Conservation (phyloP, 1,140 invertebrate genomes). For the Aphis craccivora region DNA sequence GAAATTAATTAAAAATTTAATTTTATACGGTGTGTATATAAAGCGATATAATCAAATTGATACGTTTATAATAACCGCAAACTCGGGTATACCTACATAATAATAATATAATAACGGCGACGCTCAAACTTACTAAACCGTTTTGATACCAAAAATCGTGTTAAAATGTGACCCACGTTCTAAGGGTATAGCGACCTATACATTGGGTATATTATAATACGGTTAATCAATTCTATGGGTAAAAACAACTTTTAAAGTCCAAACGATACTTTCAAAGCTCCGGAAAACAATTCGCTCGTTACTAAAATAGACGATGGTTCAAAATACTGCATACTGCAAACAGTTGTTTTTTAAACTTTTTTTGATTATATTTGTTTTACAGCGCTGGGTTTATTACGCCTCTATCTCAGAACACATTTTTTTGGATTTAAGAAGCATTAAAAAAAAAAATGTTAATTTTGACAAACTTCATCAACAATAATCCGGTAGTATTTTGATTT, state of each 20-base stretch:
- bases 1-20: conserved; percentile 47
- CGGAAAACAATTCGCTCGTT: background rate
- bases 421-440: background rate
- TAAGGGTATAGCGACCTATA: background rate
- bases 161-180: background rate
- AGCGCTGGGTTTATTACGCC: background rate
- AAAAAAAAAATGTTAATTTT: background rate
- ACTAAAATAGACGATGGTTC: background rate
- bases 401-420: background rate
- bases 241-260: background rate
- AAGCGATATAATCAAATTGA: conserved; percentile 13
- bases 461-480: background rate
- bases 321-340: background rate
- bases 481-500: background rate
- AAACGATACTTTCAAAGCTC: background rate
- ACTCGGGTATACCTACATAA: background rate
- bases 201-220: background rate
- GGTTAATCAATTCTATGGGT: background rate
- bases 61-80: conserved; percentile 24
- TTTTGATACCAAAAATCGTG: background rate
- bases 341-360: background rate
- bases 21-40: background rate
- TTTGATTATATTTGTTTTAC: background rate
- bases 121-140: background rate
- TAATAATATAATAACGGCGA: background rate